Conservation (phyloP, 2,113 vertebrate species). For the Mixornis gularis region DNA sequence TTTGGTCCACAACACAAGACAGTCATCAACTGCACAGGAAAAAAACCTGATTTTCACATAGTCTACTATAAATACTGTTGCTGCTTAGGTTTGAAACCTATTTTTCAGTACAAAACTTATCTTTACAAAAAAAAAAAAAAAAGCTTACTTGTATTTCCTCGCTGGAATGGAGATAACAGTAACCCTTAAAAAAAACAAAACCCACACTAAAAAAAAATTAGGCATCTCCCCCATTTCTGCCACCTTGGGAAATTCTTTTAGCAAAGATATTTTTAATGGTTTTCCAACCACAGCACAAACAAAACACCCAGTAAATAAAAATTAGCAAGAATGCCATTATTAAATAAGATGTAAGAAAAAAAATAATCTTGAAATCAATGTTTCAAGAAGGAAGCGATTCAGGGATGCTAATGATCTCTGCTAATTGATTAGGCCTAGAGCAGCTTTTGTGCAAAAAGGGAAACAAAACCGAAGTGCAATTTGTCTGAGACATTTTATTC, state of each 20-base stretch:
- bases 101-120: background rate
- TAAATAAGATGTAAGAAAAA: background rate
- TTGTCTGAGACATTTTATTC: background rate
- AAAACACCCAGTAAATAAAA: background rate
- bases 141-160: background rate
- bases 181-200: background rate
- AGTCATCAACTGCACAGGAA: background rate
- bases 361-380: background rate
- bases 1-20: background rate
- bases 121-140: background rate
- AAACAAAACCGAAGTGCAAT: background rate
- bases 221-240: background rate
- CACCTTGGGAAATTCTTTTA: background rate
- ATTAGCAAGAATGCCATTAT: background rate
- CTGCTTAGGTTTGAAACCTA: background rate
- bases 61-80: background rate
- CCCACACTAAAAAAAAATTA: background rate
- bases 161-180: background rate
- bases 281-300: background rate
- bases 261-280: background rate
- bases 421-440: background rate
- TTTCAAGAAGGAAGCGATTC: background rate
- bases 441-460: background rate
- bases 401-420: background rate
- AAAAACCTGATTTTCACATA: fast-evolving